Evolutionary conservation across 2,113 vertebrate species (phyloP).

Genomic region (Lethenteron camtschaticum): DNA sequence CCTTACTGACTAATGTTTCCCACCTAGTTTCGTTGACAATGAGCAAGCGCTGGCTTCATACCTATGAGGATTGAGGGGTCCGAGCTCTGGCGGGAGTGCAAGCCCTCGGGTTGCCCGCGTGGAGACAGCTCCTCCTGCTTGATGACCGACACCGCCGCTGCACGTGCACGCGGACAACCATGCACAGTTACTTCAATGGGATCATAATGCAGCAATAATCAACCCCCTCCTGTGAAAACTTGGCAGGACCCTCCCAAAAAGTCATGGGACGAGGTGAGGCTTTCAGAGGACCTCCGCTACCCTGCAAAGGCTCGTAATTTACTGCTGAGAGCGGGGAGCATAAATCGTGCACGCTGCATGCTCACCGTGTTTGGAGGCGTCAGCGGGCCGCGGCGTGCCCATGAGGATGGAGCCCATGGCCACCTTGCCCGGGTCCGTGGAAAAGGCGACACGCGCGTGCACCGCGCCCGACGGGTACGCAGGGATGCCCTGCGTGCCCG

Average conservation of each 20-base stretch:
- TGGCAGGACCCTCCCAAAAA: no score
- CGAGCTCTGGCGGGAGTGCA: slow-evolving; percentile 31
- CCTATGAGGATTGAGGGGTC: not conserved
- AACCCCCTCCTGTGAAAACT: no score
- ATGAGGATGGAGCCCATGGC: slow-evolving; percentile 78
- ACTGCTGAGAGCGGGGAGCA: no score
- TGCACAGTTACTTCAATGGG: no score
- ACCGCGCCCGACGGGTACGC: not conserved
- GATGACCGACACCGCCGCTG: slow-evolving; percentile 37
- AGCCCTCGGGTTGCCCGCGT: slow-evolving; percentile 42
- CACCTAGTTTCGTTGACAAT: no score
- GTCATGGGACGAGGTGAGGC: no score
- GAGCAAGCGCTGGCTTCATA: not conserved
- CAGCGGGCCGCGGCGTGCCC: slow-evolving; percentile 73
- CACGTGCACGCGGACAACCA: no score
- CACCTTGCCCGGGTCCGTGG: slow-evolving; percentile 46
- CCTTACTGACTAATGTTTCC: no score
- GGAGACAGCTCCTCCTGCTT: slow-evolving; percentile 68
- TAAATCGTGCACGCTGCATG: not conserved
- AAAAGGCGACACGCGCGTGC: not conserved
- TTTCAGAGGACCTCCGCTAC: no score
- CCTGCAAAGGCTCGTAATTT: no score
- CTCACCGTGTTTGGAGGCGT: slow-evolving; percentile 59
- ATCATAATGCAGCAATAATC: not conserved
- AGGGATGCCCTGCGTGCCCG: slow-evolving; percentile 1